Base-by-base conservation (phyloP, 2,888 invertebrate species). In the Troides oblongomaculatus region DNA sequence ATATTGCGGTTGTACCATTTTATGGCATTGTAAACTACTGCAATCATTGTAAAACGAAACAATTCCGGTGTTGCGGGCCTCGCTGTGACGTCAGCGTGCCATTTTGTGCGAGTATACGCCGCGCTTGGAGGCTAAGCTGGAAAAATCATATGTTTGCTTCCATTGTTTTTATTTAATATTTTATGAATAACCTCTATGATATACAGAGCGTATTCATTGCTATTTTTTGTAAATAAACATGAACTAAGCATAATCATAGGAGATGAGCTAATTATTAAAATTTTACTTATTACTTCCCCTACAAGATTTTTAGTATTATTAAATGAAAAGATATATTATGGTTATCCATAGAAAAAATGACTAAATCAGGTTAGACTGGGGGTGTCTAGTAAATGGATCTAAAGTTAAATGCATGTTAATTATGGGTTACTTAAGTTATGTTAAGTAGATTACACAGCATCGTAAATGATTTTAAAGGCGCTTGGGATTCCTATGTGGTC, bases 11-110 rank as follows among this genome's bases (percentile, higher is more conserved):
- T 74, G 73, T 76, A 77, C 77, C 74, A 79, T 81, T 84, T 82
- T 82, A 85, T 81, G 74, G 80, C 78, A 73, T 75, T 78, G 81
- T 83, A 80, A 84, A 81, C 73, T 79, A 73, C 77, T 72, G 79
- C 83, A 84, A 85, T 84, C 78, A 80, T 81, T 81, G 77, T 81
- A 81, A 79, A 81, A 77, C 76, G 75, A 79, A 81, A 81, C 80
- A 81, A 82, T 81, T 79, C 76, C 72, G 78, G 76, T 64, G 71
- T 74, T 72, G 69, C 72, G 73, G 74, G 77, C 74, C 73, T 74
- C 72, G 50, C 68, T 62, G 68, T 79, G 77, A 78, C 79, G 78
- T 77, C 76, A 78, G 62, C 25, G 57, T 67, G 63, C 62, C 69
- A 72, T 71, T 75, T 76, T 74, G 74, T 73, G 73, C 76, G 62